phyloP scores from a whole-genome alignment of 64 coral and sea anemone species.

The Pachyseris speciosa region DNA sequence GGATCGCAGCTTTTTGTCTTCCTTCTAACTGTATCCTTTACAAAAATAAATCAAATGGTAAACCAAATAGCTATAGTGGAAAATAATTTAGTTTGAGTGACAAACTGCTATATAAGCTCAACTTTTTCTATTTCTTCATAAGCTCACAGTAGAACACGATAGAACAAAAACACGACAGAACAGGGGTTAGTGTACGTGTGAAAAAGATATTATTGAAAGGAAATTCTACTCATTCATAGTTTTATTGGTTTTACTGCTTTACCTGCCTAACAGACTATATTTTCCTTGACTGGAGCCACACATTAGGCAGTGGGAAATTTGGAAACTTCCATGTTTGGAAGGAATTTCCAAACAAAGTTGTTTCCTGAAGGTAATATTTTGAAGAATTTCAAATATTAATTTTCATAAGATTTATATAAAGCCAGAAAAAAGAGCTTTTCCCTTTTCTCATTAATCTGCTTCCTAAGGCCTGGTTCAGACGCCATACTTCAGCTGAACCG shows the following conservation, averaged over 20 bases:
- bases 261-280: neutral
- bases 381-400: neutral
- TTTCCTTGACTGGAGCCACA: neutral
- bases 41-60: neutral
- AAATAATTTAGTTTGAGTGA: too few species aligned
- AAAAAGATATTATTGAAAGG: too few species aligned
- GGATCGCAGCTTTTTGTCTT: slow-evolving; percentile 97
- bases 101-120: too few species aligned
- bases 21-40: slow-evolving; percentile 97
- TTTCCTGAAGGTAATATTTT: slow-evolving; percentile 99
- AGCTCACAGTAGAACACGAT: too few species aligned
- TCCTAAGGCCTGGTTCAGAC: too few species aligned
- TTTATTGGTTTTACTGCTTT: neutral
- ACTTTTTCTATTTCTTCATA: neutral
- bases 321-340: slow-evolving; percentile 91
- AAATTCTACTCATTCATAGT: neutral
- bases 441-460: too few species aligned
- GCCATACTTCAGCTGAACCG: too few species aligned
- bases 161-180: too few species aligned
- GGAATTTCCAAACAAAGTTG: slow-evolving; percentile 96
- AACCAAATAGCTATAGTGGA: neutral
- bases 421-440: too few species aligned
- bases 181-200: too few species aligned
- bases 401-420: too few species aligned
- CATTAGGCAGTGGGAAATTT: slow-evolving; percentile 95